Conservation (phyloP, 2,888 invertebrate genomes). For the Drosophila melanosoma region DNA sequence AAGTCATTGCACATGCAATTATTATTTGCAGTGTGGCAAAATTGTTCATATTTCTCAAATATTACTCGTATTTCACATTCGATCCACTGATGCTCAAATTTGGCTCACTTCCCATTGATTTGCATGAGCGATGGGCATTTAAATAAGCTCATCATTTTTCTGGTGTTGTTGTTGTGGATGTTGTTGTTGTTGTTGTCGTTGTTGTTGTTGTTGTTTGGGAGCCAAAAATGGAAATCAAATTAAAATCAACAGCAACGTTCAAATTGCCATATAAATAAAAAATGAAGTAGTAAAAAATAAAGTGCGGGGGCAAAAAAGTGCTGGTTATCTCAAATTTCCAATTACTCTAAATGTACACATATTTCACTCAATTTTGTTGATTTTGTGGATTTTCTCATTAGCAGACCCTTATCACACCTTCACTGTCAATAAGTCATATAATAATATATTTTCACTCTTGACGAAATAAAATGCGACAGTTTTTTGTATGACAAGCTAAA, state of each 20-base stretch:
- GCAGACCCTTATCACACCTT: no score
- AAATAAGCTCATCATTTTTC: slow-evolving; percentile 10
- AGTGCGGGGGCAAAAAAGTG: not conserved
- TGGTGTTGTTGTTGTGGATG: slow-evolving; percentile 10
- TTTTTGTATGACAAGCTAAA: slow-evolving; percentile 3
- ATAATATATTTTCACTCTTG: not conserved
- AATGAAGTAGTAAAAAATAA: slow-evolving; percentile 28
- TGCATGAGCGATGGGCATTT: not conserved
- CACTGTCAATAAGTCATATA: not conserved
- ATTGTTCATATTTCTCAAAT: slow-evolving; percentile 17
- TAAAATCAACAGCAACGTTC: slow-evolving; percentile 48
- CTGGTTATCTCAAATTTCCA: no score
- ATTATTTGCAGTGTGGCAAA: slow-evolving; percentile 27
- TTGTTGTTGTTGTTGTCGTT: slow-evolving; percentile 7
- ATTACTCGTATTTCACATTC: not conserved
- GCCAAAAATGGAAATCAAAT: slow-evolving; percentile 52
- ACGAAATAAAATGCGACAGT: not conserved
- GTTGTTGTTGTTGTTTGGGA: slow-evolving; percentile 7
- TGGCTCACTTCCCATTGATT: not conserved
- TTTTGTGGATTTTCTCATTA: not conserved
- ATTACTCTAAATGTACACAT: not conserved
- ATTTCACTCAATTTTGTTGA: not conserved
- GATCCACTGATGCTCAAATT: not conserved
- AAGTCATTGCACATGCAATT: slow-evolving; percentile 45
- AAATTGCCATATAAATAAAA: slow-evolving; percentile 47